Percentiles rank a stretch among this genome's conserved stretches.
Evolutionary conservation across 1,140 invertebrate genomes (phyloP).

Genomic region (Chrysomallon squamiferum): DNA sequence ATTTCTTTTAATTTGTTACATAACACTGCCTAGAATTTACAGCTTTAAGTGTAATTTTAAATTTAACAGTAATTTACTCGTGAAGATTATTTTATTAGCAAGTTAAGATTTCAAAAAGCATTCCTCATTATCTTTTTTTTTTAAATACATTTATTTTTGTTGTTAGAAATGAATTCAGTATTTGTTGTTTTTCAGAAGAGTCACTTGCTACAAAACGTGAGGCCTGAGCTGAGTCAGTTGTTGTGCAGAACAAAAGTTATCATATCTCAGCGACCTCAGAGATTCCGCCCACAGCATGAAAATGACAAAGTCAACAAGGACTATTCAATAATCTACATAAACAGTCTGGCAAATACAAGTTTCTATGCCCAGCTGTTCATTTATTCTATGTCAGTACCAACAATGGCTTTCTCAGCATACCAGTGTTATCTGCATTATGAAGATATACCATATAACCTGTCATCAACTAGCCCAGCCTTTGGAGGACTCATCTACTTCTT

Average conservation of each 20-base stretch:
- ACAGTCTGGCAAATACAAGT: conserved; percentile 7
- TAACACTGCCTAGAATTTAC: no score
- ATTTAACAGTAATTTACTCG: no score
- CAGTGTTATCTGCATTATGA: not conserved
- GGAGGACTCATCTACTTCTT: not conserved
- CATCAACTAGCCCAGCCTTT: not conserved
- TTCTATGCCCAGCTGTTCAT: conserved; percentile 16
- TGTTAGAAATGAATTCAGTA: no score
- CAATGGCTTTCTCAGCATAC: not conserved
- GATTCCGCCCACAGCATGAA: conserved; percentile 2
- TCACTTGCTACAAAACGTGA: no score
- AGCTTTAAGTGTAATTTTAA: no score
- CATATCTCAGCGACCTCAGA: not conserved
- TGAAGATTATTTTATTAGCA: no score
- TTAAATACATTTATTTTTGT: no score
- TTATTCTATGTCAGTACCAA: conserved; percentile 9
- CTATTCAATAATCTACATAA: conserved; percentile 9
- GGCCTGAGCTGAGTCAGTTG: not conserved
- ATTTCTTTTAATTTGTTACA: no score
- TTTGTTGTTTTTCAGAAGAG: no score
- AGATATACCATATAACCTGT: conserved; percentile 3
- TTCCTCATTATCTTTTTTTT: no score
- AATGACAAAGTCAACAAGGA: conserved; percentile 9
- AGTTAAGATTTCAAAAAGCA: no score
- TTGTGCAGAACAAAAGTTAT: conserved; percentile 1